These are phyloP conservation scores for Leptothorax acervorum DNA, from an alignment of 2,888 invertebrate species.

Conservation along the genomic window DNA sequence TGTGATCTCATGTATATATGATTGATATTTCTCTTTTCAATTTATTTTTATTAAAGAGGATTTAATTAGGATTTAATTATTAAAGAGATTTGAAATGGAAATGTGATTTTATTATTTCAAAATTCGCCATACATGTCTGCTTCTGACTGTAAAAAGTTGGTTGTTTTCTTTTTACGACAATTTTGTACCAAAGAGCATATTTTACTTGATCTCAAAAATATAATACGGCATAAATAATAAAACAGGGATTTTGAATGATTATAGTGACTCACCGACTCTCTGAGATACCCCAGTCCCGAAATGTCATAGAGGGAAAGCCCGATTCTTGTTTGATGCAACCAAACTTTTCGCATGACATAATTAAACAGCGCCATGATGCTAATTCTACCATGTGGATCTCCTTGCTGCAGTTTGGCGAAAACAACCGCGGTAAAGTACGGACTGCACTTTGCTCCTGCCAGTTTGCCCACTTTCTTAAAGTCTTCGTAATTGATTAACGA, in stretches of 20 bases:
- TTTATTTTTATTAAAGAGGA: background rate
- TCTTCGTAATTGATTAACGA: slow-evolving; percentile 94
- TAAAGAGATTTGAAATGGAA: background rate
- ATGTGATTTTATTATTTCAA: background rate
- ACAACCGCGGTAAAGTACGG: slow-evolving; percentile 94
- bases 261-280: slow-evolving; percentile 90
- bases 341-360: slow-evolving; percentile 97
- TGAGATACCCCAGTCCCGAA: slow-evolving; percentile 95
- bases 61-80: background rate
- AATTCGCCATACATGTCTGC: background rate
- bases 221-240: background rate
- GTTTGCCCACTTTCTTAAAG: slow-evolving; percentile 92
- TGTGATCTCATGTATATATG: too few species aligned
- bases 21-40: background rate
- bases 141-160: background rate
- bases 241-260: background rate
- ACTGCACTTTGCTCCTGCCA: slow-evolving; percentile 91
- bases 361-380: slow-evolving; percentile 96
- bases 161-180: background rate
- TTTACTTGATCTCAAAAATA: background rate
- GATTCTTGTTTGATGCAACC: slow-evolving; percentile 97
- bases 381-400: slow-evolving; percentile 94
- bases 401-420: slow-evolving; percentile 95
- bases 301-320: slow-evolving; percentile 97
- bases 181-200: background rate